phyloP scores from a whole-genome alignment of 2,113 vertebrate species.

The Semnornis frantzii region DNA sequence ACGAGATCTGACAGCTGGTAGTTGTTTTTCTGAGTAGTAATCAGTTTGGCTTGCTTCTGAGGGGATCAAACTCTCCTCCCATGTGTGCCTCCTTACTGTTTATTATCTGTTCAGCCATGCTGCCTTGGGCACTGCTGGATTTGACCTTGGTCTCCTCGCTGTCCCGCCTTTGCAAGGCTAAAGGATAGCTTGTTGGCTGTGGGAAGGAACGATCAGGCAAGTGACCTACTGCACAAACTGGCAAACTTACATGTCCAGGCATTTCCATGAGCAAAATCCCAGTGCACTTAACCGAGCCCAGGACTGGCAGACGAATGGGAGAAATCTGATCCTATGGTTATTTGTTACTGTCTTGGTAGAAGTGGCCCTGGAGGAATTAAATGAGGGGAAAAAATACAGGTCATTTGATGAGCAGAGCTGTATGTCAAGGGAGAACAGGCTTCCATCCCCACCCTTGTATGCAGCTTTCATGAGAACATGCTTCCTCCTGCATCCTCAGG shows the following conservation, averaged over 20 bases:
- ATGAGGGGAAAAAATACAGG: not conserved
- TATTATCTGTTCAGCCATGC: not conserved
- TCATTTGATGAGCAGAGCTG: not conserved
- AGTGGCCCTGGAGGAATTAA: not conserved
- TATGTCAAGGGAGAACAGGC: accelerated
- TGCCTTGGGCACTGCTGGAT: not conserved
- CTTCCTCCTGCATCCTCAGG: not conserved
- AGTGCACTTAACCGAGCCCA: not conserved
- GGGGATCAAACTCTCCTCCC: not conserved
- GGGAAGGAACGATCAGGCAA: not conserved
- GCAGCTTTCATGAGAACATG: not conserved
- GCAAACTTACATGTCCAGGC: not conserved
- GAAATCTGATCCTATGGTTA: not conserved
- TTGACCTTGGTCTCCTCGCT: not conserved
- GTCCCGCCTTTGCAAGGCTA: not conserved
- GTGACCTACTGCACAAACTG: not conserved
- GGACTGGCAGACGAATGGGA: not conserved
- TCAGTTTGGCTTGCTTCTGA: not conserved
- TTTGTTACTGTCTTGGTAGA: not conserved
- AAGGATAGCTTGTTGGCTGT: not conserved
- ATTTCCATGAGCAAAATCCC: not conserved
- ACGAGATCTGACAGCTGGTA: not conserved
- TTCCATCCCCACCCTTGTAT: not conserved
- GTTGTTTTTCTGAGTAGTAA: not conserved
- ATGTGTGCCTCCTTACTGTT: not conserved